These are phyloP conservation scores for Paraescarpia echinospica DNA, from an alignment of 1,140 invertebrate genomes.

Conservation along the genomic window DNA sequence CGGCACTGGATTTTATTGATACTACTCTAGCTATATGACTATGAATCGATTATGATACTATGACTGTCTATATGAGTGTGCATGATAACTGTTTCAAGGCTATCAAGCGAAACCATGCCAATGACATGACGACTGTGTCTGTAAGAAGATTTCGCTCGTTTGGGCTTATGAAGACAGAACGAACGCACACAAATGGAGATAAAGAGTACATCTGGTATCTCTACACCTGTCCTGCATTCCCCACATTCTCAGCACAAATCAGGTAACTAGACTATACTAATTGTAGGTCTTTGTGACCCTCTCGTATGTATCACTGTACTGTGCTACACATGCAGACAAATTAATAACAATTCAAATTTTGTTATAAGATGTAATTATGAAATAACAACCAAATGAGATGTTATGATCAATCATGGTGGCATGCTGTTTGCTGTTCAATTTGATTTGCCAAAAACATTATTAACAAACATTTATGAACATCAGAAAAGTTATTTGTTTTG, in stretches of 20 bases:
- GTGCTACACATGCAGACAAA: too few relatives aligned
- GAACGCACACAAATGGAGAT: slow-evolving; percentile 10
- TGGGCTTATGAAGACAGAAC: slow-evolving; percentile 35
- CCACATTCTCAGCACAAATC: background rate
- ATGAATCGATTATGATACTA: background rate
- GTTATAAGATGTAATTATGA: too few relatives aligned
- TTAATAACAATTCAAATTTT: too few relatives aligned
- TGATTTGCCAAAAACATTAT: slow-evolving; percentile 19
- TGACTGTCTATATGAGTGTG: background rate
- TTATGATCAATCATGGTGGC: too few relatives aligned
- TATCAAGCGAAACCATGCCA: slow-evolving; percentile 32
- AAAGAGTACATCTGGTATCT: slow-evolving; percentile 30
- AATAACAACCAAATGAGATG: too few relatives aligned
- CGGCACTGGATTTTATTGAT: too few relatives aligned
- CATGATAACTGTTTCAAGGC: slow-evolving; percentile 18
- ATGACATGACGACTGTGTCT: slow-evolving; percentile 36
- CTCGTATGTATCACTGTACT: too few relatives aligned
- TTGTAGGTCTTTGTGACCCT: background rate
- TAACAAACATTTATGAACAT: slow-evolving; percentile 28
- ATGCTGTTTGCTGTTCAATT: too few relatives aligned
- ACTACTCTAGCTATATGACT: background rate
- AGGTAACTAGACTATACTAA: background rate
- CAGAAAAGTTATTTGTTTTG: slow-evolving; percentile 26
- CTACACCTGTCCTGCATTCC: slow-evolving; percentile 33
- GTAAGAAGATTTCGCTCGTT: slow-evolving; percentile 40